phyloP scores from a whole-genome alignment of 1,140 invertebrate species.

The Steinernema feltiae region DNA sequence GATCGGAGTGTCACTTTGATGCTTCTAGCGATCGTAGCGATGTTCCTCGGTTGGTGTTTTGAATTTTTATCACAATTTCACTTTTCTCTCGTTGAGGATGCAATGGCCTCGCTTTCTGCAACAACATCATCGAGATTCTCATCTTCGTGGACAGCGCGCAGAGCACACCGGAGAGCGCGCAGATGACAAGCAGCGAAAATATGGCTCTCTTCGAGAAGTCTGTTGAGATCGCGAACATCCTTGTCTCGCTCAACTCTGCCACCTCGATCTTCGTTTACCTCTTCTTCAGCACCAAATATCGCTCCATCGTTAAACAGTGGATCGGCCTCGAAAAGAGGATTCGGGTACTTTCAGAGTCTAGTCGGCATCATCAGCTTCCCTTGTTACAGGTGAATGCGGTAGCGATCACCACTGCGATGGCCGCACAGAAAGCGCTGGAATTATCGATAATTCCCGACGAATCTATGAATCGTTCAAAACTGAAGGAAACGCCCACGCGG shows the following conservation, averaged over 20 bases:
- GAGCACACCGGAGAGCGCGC: no score
- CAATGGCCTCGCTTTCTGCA: conserved; percentile 56
- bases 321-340: conserved; percentile 46
- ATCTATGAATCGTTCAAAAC: not conserved
- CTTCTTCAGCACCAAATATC: conserved; percentile 49
- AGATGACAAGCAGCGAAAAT: conserved; percentile 1
- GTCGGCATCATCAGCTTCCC: not conserved
- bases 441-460: conserved; percentile 52
- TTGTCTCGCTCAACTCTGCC: conserved; percentile 55
- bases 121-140: conserved; percentile 51
- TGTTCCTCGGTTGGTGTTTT: conserved; percentile 49
- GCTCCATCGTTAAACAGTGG: conserved; percentile 47
- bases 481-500: not conserved
- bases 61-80: not conserved
- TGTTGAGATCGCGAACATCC: conserved; percentile 48
- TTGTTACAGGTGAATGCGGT: conserved; percentile 44
- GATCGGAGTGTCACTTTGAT: conserved; percentile 54
- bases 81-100: conserved; percentile 30
- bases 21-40: conserved; percentile 55
- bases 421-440: conserved; percentile 50
- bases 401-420: conserved; percentile 50
- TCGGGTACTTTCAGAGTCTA: conserved; percentile 29
- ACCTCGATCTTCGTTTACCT: conserved; percentile 54
- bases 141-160: conserved; percentile 31
- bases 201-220: conserved; percentile 33